Conservation (phyloP, 2,888 invertebrate genomes). For the Nemapogon koenigi region DNA sequence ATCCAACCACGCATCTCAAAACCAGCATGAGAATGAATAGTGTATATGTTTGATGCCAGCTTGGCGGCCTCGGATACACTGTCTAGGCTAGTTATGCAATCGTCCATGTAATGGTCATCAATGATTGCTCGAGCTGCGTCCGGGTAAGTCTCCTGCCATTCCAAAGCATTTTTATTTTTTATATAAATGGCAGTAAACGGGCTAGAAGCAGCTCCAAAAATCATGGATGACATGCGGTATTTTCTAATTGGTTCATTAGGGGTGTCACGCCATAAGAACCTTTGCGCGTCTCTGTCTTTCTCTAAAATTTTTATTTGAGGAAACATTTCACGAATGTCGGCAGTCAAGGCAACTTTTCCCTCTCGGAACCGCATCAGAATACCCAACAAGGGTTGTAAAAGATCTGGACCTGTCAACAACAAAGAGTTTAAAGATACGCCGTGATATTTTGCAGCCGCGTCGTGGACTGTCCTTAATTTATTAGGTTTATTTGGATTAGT, state of each 20-base stretch:
- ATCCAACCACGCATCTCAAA: constrained; percentile 1
- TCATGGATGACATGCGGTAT: constrained; percentile 17
- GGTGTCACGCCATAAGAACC: constrained; percentile 3
- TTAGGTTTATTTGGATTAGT: constrained; percentile 18
- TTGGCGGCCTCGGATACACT: constrained; percentile 2
- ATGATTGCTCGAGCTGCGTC: constrained; percentile 16
- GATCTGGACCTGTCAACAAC: constrained; percentile 24
- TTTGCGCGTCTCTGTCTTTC: constrained; percentile 14
- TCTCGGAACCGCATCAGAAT: constrained; percentile 25
- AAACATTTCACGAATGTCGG: constrained; percentile 15
- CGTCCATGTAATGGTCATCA: constrained; percentile 9
- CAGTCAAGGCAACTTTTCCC: constrained; percentile 20
- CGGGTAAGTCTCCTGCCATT: constrained; percentile 14
- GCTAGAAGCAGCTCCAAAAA: constrained; percentile 16
- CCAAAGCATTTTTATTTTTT: constrained; percentile 17
- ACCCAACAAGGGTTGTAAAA: constrained; percentile 21
- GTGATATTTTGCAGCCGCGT: constrained; percentile 19
- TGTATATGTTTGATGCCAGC: neutral
- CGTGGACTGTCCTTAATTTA: constrained; percentile 21
- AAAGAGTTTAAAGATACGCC: constrained; percentile 19
- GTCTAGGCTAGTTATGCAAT: constrained; percentile 3
- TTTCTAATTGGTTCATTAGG: constrained; percentile 11
- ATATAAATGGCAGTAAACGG: constrained; percentile 14
- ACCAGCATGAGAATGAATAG: neutral
- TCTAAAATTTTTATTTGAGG: constrained; percentile 18